Evolutionary conservation across 2,797 vertebrate genomes (phyloP).

Genomic region (Antennarius maculatus): DNA sequence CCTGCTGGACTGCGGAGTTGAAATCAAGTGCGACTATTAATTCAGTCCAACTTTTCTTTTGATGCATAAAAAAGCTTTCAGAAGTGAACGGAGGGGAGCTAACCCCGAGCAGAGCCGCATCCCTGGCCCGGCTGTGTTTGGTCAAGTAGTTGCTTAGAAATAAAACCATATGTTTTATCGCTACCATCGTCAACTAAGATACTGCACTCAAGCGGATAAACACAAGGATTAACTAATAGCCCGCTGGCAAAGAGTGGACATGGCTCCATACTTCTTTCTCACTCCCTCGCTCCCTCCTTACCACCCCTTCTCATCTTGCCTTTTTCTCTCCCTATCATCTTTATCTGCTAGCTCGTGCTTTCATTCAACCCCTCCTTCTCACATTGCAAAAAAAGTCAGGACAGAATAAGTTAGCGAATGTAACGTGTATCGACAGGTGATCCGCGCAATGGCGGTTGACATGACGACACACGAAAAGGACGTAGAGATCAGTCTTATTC

Average conservation of each 20-base stretch:
- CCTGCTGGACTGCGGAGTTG: background rate
- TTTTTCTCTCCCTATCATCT: conserved; percentile 15
- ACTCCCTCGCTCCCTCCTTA: background rate
- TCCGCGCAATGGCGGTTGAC: conserved; percentile 3
- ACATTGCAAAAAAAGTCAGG: background rate
- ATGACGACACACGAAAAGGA: background rate
- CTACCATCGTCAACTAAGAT: conserved; percentile 77
- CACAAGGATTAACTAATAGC: conserved; percentile 79
- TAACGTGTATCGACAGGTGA: conserved; percentile 6
- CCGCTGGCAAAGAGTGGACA: conserved; percentile 59
- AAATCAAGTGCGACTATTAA: background rate
- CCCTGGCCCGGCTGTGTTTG: conserved; percentile 74
- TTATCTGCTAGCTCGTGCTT: conserved; percentile 16
- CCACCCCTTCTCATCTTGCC: conserved; percentile 1
- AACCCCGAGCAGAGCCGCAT: conserved; percentile 17
- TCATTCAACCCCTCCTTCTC: conserved; percentile 1
- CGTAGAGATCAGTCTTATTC: too few relatives aligned
- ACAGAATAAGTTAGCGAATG: background rate
- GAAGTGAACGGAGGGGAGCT: conserved; percentile 4
- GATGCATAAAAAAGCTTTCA: conserved; percentile 15
- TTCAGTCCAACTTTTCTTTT: background rate
- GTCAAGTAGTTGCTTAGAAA: conserved; percentile 83
- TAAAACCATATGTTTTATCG: conserved; percentile 78
- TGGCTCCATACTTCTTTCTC: conserved; percentile 16
- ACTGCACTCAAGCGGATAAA: conserved; percentile 77